Base-by-base conservation (phyloP, 2,113 vertebrate genomes). In the Antechinus stuartii region DNA sequence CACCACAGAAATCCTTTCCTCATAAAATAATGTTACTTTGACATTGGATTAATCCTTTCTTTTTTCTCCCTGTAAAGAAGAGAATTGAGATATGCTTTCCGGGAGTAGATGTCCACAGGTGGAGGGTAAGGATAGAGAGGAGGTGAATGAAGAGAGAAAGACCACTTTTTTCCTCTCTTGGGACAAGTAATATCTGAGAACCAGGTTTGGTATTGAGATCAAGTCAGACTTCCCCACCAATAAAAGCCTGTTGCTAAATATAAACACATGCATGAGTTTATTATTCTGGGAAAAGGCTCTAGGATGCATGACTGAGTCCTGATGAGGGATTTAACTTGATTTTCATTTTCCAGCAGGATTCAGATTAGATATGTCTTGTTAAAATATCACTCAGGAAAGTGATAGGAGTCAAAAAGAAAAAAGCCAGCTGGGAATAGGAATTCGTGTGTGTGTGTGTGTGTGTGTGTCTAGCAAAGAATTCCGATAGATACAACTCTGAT, bases 71-170 rank as follows among this genome's bases (percentile, higher is more conserved):
- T 47, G 49, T 27, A 54, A 68, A 35, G 61, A 76, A 16, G 27
- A 47, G 19, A 46, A 24, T 19, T 92, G 46, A 84, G 92, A 94
- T 46, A 61, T 92, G 91, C 92, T 57, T 95, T 27, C 91, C 90
- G 61, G 89, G n/a, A 89, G 61, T 68, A 90, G 56, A 50, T 93
- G 68, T 52, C 54, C 24, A 47, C 35, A n/a, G 23, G 94, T 50
- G 91, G 55, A 76, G 16, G 35, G 35, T n/a, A 42, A 8, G n/a
- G 68, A 84, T 42, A 56, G 46, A 56, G 0, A 4, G 14, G 35
- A n/a, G 54, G 53, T n/a, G 30, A 76, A 35, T 30, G 26, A 35
- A 54, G 47, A 27, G 0, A n/a, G 47, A 55, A 47, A 89, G 35
- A 46, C n/a, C 23, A 76, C 35, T 24, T 84, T 55, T 54, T 92